Percentiles rank a stretch among this genome's conserved stretches.
Conservation (phyloP, 2,113 vertebrate genomes). For the Elephantulus edwardii region DNA sequence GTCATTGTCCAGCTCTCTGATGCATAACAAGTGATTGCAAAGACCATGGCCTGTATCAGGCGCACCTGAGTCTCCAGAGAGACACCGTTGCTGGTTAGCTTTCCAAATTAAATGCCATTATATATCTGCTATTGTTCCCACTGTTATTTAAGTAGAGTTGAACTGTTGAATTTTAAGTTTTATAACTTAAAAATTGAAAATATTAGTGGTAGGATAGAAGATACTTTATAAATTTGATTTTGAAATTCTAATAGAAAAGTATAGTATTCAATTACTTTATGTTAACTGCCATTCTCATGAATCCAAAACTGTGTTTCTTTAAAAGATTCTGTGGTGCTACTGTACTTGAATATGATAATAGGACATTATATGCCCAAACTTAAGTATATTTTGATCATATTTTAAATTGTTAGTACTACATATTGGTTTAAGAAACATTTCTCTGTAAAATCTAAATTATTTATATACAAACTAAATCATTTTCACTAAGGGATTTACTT, state of each 20-base stretch:
- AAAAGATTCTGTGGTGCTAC: neutral
- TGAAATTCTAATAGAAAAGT: no score
- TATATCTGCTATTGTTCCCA: neutral
- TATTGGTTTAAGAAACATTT: slow-evolving; percentile 47
- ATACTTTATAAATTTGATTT: no score
- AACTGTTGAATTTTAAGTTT: slow-evolving; percentile 42
- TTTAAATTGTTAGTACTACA: slow-evolving; percentile 34
- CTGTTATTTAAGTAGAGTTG: neutral
- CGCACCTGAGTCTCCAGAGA: no score
- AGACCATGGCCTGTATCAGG: no score
- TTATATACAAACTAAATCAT: slow-evolving; percentile 63
- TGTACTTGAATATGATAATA: neutral
- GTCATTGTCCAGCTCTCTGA: no score
- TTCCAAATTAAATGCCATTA: slow-evolving; percentile 9
- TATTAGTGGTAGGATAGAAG: no score
- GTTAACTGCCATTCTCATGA: neutral
- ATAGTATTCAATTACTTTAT: no score
- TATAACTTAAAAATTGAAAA: no score
- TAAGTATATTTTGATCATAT: slow-evolving; percentile 26
- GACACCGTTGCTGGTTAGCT: no score
- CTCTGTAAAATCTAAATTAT: slow-evolving; percentile 57
- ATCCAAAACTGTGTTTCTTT: neutral
- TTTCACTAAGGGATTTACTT: slow-evolving; percentile 64
- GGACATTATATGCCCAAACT: neutral
- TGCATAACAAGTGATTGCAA: no score